Conservation (phyloP, 2,888 invertebrate species). For the Agonopterix arenella region DNA sequence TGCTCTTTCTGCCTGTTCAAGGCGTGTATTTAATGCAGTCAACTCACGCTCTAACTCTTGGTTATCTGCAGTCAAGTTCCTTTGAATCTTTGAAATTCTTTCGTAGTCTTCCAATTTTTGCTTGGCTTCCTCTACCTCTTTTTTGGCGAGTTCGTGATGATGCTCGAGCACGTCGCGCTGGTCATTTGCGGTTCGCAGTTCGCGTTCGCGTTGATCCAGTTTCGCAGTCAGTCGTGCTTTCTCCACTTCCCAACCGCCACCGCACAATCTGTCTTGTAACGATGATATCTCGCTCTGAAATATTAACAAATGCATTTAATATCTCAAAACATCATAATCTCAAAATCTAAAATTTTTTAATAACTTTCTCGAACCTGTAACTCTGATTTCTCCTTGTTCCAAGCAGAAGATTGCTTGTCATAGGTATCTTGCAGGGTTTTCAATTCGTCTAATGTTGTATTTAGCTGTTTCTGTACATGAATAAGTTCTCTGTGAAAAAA, state of each 20-base stretch:
- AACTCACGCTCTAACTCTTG: slow-evolving; percentile 86
- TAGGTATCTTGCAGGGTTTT: slow-evolving; percentile 79
- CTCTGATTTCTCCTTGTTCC: slow-evolving; percentile 83
- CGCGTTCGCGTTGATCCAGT: slow-evolving; percentile 85
- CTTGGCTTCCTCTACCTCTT: slow-evolving; percentile 84
- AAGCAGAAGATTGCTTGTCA: slow-evolving; percentile 80
- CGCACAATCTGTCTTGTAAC: slow-evolving; percentile 68
- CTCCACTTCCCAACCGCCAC: slow-evolving; percentile 80
- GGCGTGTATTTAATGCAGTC: slow-evolving; percentile 79
- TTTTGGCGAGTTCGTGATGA: slow-evolving; percentile 83
- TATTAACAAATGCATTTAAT: slow-evolving; percentile 2
- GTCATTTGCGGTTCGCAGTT: slow-evolving; percentile 84
- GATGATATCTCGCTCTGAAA: slow-evolving; percentile 55
- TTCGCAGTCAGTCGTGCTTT: slow-evolving; percentile 81
- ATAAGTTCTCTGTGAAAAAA: slow-evolving; percentile 73
- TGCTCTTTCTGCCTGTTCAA: slow-evolving; percentile 82
- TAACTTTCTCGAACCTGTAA: slow-evolving; percentile 72
- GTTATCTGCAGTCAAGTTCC: slow-evolving; percentile 86
- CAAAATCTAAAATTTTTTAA: not conserved
- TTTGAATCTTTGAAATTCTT: slow-evolving; percentile 88
- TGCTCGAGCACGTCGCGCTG: slow-evolving; percentile 85
- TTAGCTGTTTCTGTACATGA: slow-evolving; percentile 79
- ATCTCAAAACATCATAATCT: not conserved
- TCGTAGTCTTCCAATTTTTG: slow-evolving; percentile 91
- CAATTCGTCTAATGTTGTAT: slow-evolving; percentile 78